phyloP scores from a whole-genome alignment of 2,888 invertebrate species.

The Cataglyphis rosenhaueri region DNA sequence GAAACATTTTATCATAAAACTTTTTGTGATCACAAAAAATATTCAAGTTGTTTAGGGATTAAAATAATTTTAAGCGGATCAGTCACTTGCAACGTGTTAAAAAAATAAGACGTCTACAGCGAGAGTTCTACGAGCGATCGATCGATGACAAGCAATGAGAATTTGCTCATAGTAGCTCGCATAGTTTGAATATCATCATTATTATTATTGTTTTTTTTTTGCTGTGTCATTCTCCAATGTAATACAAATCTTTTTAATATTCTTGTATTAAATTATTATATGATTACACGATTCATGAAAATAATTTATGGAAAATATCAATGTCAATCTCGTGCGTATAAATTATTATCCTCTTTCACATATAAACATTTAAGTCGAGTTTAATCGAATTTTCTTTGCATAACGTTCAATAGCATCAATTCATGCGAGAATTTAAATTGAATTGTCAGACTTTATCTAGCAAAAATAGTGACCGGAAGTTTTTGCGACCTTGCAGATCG shows the following conservation, averaged over 20 bases:
- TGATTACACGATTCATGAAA: conserved; percentile 33
- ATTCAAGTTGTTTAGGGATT: neutral
- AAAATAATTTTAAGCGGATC: conserved; percentile 28
- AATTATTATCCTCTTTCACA: neutral
- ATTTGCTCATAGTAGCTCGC: conserved; percentile 58
- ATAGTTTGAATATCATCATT: neutral
- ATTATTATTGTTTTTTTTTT: conserved; percentile 45
- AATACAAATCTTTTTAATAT: conserved; percentile 39
- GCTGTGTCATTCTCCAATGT: conserved; percentile 27
- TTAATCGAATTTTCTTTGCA: neutral
- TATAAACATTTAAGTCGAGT: neutral
- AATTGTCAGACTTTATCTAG: conserved; percentile 4
- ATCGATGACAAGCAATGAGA: conserved; percentile 19
- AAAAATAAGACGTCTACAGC: conserved; percentile 19
- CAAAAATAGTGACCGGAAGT: neutral
- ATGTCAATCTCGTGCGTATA: neutral
- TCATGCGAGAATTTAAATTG: conserved; percentile 38
- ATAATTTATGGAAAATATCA: conserved; percentile 45
- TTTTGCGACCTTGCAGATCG: neutral
- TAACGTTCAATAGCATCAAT: conserved; percentile 1
- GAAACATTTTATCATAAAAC: neutral
- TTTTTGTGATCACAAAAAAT: neutral
- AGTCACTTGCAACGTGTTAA: conserved; percentile 40
- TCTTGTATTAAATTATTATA: conserved; percentile 65
- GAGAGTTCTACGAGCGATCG: conserved; percentile 54